Evolutionary conservation across 2,797 vertebrate species (phyloP), one percentile per base, ranked within the genome.

Genomic region (Gambelia wislizenii): DNA sequence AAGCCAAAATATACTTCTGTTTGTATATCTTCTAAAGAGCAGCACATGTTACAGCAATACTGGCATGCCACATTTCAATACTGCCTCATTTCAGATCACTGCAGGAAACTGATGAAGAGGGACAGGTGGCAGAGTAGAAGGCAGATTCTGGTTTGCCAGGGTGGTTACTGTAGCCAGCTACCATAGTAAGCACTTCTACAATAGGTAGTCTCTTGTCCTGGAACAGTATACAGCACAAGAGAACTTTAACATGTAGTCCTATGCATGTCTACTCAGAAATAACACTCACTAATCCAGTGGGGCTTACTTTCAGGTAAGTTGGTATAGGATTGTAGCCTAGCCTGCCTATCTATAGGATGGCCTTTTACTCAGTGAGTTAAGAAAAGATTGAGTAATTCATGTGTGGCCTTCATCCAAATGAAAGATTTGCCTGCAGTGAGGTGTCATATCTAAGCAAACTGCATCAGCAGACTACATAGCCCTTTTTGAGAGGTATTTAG

Each of bases 21-120:
- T 85, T 83, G 52, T 8, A 4, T 69, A 39, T 77, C 49, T 88
- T 33, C 56, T 67, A 84, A 67, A 20, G 36, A 56, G 56, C 2
- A 42, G 27, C 7, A 22, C 18, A 70, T 56, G n/a, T 39, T 47
- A 61, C 22, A 36, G 12, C 22, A 39, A 42, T 44, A 12, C 33
- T 47, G 44, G 83, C 54, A 42, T 12, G 61, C 36, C 1, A 0
- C 27, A n/a, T n/a, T n/a, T n/a, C 4, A 33, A 67, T 67, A 67
- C 64, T 3, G 3, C 25, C 54, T 54, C 0, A 0, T 27, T 49
- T 0, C 0, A 49, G 77, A 56, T 83, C 18, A 10, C 49, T 52
- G 6, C n/a, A 52, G 61, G 61, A 52, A 77, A 76, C 10, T 56
- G 33, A 25, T 85, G 12, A 52, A 74, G 0, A 4, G 6, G 44